phyloP scores from a whole-genome alignment of 2,113 vertebrate genomes.

The Eublepharis macularius region DNA sequence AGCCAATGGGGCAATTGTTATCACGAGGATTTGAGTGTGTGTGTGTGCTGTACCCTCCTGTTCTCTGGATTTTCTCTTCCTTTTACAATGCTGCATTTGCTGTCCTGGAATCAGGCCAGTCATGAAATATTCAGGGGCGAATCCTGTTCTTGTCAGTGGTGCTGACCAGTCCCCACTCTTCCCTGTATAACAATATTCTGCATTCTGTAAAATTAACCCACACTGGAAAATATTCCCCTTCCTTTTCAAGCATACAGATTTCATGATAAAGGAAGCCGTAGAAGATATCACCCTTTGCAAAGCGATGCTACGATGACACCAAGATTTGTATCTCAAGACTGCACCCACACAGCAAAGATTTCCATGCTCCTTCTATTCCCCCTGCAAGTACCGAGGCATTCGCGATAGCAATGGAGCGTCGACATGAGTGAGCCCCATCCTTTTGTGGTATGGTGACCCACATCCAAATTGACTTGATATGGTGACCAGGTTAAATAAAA shows the following conservation, averaged over 20 bases:
- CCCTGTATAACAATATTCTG: not conserved
- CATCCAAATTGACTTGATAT: too few relatives aligned
- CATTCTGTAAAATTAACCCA: not conserved
- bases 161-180: not conserved
- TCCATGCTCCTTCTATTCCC: too few relatives aligned
- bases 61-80: not conserved
- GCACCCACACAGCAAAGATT: too few relatives aligned
- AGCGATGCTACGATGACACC: not conserved
- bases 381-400: too few relatives aligned
- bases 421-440: too few relatives aligned
- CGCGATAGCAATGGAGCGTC: too few relatives aligned
- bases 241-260: too few relatives aligned
- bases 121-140: not conserved
- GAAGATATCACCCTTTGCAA: not conserved
- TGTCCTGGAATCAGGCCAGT: constrained; percentile 12
- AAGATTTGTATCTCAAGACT: not conserved
- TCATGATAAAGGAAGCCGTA: not conserved
- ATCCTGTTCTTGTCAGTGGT: not conserved
- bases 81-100: not conserved
- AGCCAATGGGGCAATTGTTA: not conserved
- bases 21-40: not conserved
- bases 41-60: not conserved
- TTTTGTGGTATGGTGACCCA: too few relatives aligned
- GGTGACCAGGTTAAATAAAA: too few relatives aligned
- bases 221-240: not conserved